Percentiles rank a stretch among this genome's conserved stretches.
These are phyloP conservation scores for Ophioninae sp. DNA, from an alignment of 2,888 invertebrate species.

Conservation along the genomic window DNA sequence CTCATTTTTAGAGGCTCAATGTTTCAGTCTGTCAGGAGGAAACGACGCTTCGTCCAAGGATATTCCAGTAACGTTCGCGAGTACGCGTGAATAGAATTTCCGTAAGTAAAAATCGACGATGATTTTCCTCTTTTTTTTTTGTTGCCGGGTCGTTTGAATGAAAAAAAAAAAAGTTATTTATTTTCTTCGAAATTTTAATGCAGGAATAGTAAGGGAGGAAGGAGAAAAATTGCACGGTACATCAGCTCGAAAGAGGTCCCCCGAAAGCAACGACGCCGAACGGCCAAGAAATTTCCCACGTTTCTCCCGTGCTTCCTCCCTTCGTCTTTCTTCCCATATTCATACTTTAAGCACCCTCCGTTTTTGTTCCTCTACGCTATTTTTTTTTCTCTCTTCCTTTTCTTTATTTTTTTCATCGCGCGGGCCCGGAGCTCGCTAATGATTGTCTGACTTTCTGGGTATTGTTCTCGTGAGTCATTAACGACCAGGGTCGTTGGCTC, in stretches of 20 bases:
- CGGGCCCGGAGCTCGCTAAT: constrained; percentile 32
- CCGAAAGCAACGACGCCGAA: constrained; percentile 45
- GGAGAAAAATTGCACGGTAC: constrained; percentile 31
- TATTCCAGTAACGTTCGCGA: constrained; percentile 15
- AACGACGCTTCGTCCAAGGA: constrained; percentile 55
- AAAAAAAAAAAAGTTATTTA: too few relatives aligned
- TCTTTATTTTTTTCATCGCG: too few relatives aligned
- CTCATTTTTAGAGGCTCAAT: constrained; percentile 16
- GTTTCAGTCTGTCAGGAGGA: constrained; percentile 40
- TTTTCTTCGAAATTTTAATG: constrained; percentile 6
- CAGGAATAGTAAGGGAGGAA: constrained; percentile 21
- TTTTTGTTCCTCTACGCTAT: constrained; percentile 4
- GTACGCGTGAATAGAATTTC: constrained; percentile 41
- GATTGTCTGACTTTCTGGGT: constrained; percentile 33
- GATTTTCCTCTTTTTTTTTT: not conserved
- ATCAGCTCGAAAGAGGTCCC: constrained; percentile 37
- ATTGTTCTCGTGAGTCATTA: constrained; percentile 53
- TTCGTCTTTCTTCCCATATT: not conserved
- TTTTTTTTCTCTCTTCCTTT: too few relatives aligned
- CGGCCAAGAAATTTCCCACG: constrained; percentile 6
- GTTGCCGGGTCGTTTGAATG: not conserved
- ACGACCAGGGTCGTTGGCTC: constrained; percentile 35
- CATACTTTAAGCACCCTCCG: constrained; percentile 28
- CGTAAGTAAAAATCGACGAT: not conserved
- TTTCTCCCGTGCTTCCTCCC: constrained; percentile 16